Base-by-base conservation (phyloP, 2,113 vertebrate species). In the Aptenodytes forsteri region DNA sequence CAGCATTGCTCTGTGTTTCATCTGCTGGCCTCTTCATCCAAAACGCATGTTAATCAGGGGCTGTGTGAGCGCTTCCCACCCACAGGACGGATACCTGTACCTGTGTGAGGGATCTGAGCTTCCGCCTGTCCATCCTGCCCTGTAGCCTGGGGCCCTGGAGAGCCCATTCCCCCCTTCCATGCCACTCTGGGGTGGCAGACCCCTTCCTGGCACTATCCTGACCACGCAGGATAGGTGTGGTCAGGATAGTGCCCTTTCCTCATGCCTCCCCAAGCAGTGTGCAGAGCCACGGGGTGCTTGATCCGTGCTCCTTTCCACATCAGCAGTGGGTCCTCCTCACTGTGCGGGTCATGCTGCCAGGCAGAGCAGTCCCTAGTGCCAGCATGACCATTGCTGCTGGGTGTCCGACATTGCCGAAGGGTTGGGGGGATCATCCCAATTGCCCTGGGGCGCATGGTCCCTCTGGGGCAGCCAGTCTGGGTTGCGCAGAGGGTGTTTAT, bases 401-500 rank as follows among this genome's bases (percentile, higher is more conserved):
- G 9, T 20, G 2, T 64, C 50, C 0, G 0, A 44, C 46, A 8
- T 1, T 38, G 30, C 54, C 14, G 6, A 8, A 2, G 3, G 22
- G 8, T 26, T 46, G 42, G 16, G 17, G 11, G 20, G 12, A 49
- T 54, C 55, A 70, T 70, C 18, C 32, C 46, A 40, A 0, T 30
- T 27, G 59, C 30, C 26, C 54, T 52, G 46, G 36, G 30, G 25
- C 42, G 75, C 44, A 2, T 13, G 11, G n/a, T 54, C 16, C 23
- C 56, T 58, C 46, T 49, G 38, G 47, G 55, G n/a, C 46, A 70
- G 25, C 11, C 62, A 54, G 27, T 34, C 69, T 44, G 59, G n/a
- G 25, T 42, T 49, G 70, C 11, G 0, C 27, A 34, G 77, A 76
- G 34, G 14, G 20, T 4, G 3, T 30, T 85, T 38, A 52, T 71